Base-by-base conservation (phyloP, 2,797 vertebrate genomes). In the Rachycentron canadum region DNA sequence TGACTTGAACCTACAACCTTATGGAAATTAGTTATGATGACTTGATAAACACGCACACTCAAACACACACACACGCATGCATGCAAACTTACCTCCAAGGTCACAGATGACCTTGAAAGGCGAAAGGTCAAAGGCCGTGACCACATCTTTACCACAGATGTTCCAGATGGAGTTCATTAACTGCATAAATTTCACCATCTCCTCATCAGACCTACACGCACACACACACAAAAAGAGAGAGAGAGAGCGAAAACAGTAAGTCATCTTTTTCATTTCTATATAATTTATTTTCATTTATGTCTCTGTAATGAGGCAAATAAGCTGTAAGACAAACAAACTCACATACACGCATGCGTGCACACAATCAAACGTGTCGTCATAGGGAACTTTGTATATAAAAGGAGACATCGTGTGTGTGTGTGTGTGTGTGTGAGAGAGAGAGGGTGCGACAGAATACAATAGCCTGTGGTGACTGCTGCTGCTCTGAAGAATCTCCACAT, bases 101-200 rank as follows among this genome's bases (percentile, higher is more conserved):
- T 97, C 96, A n/a, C 91, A 97, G 75, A 97, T 86, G 43, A 75
- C 36, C 1, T 70, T 95, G 87, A 96, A 97, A 17, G 86, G 41
- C 0, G 93, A 95, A 40, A 97, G 92, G 79, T 96, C 93, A 23
- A 96, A 97, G 40, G 95, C 94, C 0, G 82, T 73, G 76, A 97
- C 73, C 79, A 96, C 94, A 2, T 93, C 88, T 70, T 83, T 91
- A 2, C 96, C 96, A n/a, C 95, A 95, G 71, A 97, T 89, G 68
- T 95, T 95, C 97, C 97, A 98, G 56, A 95, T 79, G 0, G 95
- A 96, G 90, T 96, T 96, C 94, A 97, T 96, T 5, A 94, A 91
- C 30, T 92, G 90, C 96, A 97, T 95, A 77, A 98, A 98, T 77
- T 73, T 95, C 52, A 95, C 40, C 91, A 94, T 96, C 89, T 97